phyloP scores from a whole-genome alignment of 2,113 vertebrate genomes.

The Microtus oregoni region DNA sequence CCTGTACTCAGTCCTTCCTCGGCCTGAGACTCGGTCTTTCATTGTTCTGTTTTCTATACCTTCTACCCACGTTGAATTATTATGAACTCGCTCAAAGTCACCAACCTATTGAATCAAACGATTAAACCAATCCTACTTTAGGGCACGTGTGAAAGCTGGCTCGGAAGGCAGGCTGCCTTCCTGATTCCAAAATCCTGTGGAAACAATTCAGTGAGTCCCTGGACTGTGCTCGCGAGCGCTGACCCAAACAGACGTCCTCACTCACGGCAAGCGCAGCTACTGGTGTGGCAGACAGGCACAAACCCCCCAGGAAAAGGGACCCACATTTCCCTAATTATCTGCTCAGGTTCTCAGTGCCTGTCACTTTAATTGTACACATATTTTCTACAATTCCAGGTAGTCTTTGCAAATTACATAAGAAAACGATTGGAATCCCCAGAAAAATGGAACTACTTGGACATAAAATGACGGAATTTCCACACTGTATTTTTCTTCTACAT shows the following conservation, averaged over 20 bases:
- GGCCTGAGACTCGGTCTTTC: rapidly evolving
- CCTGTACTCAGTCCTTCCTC: background rate
- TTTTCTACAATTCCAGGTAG: constrained; percentile 18
- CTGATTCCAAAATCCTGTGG: constrained; percentile 19
- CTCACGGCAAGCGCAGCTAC: background rate
- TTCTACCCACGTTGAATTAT: background rate
- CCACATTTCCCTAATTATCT: constrained; percentile 37
- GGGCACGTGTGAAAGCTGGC: no score
- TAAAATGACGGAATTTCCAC: constrained; percentile 31
- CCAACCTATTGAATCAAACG: background rate
- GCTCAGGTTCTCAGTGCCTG: background rate
- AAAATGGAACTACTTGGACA: constrained; percentile 55
- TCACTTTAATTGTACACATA: constrained; percentile 45
- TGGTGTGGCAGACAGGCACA: background rate
- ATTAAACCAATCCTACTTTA: background rate
- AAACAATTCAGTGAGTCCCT: background rate
- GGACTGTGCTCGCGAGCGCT: background rate
- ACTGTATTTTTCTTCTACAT: constrained; percentile 49
- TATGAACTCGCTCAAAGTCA: constrained; percentile 8
- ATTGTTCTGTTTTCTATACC: background rate
- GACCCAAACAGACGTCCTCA: constrained; percentile 13
- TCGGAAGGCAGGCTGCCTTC: background rate
- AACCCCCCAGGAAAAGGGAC: background rate
- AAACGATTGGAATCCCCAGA: constrained; percentile 3
- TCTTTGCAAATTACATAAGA: constrained; percentile 61